phyloP scores from a whole-genome alignment of 1,140 invertebrate genomes.

The Euborellia annulipes region DNA sequence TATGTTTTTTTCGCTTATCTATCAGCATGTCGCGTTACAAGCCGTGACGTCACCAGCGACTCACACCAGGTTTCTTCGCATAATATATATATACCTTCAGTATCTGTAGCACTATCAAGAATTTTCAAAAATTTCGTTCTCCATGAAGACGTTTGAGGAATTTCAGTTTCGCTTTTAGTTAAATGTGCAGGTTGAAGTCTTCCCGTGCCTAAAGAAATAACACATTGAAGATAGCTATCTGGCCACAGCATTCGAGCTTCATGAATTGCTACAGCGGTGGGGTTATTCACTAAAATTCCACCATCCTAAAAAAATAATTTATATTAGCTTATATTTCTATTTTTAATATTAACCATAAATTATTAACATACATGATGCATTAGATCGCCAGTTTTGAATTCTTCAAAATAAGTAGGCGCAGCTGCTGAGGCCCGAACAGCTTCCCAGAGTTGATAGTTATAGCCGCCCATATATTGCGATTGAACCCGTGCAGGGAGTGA shows the following conservation, averaged over 20 bases:
- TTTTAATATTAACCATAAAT: background rate
- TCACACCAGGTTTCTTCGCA: too few relatives aligned
- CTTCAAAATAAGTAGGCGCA: constrained; percentile 84
- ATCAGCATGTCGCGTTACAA: too few relatives aligned
- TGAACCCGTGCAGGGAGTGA: constrained; percentile 54
- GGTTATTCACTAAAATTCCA: constrained; percentile 82
- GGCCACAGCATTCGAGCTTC: constrained; percentile 79
- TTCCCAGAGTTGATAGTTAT: constrained; percentile 65
- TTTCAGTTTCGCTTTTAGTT: constrained; percentile 21
- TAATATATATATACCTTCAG: too few relatives aligned
- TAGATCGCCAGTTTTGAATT: constrained; percentile 56
- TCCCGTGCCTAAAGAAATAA: constrained; percentile 81
- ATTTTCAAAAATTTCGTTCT: constrained; percentile 71
- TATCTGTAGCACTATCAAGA: constrained; percentile 79
- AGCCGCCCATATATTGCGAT: constrained; percentile 64
- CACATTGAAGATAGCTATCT: constrained; percentile 57
- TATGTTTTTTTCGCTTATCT: too few relatives aligned
- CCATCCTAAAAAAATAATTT: constrained; percentile 43
- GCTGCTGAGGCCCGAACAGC: constrained; percentile 80
- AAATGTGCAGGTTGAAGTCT: constrained; percentile 24
- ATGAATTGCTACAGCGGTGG: constrained; percentile 74
- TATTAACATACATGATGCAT: constrained; percentile 54
- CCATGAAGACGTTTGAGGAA: constrained; percentile 39
- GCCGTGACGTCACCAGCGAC: too few relatives aligned
- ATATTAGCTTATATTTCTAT: background rate